Evolutionary conservation across 2,888 invertebrate genomes (phyloP).

Genomic region (Sclerodermus sp.): DNA sequence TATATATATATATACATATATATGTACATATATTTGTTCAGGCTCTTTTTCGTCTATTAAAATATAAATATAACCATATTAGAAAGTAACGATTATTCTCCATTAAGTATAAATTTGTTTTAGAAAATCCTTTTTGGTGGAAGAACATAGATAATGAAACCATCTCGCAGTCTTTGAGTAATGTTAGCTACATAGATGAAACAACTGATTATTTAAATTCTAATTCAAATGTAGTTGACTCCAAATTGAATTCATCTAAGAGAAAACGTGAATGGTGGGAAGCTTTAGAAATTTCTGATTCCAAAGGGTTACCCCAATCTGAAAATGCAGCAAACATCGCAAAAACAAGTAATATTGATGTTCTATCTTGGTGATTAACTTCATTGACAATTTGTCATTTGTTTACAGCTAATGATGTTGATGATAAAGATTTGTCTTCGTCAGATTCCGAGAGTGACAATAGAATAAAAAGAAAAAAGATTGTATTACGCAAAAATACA

Average conservation of each 20-base stretch:
- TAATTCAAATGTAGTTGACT: constrained; percentile 8
- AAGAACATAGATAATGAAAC: constrained; percentile 22
- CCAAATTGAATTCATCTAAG: not conserved
- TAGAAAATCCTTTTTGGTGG: constrained; percentile 28
- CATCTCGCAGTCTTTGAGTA: constrained; percentile 4
- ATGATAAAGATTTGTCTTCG: no score
- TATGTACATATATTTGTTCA: not conserved
- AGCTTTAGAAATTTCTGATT: constrained; percentile 12
- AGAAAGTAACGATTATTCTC: no score
- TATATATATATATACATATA: not conserved
- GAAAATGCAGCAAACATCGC: not conserved
- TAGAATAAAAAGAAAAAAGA: constrained; percentile 11
- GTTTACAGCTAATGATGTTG: no score
- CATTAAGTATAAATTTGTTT: no score
- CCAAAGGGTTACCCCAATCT: not conserved
- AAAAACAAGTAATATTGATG: not conserved
- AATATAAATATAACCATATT: not conserved
- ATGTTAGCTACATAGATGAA: constrained; percentile 6
- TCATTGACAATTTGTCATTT: no score
- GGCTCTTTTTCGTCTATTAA: not conserved
- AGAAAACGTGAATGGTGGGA: constrained; percentile 24
- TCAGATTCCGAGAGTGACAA: constrained; percentile 23
- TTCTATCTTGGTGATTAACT: no score
- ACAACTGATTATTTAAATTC: constrained; percentile 14
- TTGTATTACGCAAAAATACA: not conserved